These are phyloP conservation scores for Yponomeuta evonymella DNA, from an alignment of 2,888 invertebrate genomes.

Conservation along the genomic window DNA sequence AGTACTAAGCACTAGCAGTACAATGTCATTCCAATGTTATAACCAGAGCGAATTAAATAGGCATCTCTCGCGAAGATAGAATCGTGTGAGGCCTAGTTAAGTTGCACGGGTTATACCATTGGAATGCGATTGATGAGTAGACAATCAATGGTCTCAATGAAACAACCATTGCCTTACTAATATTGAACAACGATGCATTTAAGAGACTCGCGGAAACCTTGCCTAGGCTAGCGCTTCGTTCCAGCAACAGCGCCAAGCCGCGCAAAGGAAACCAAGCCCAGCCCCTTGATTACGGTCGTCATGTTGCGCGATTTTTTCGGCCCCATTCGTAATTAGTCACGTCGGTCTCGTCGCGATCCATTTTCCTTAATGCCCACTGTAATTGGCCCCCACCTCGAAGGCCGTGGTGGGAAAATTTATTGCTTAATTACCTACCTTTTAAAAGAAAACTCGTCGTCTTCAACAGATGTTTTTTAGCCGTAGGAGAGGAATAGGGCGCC, in stretches of 20 bases:
- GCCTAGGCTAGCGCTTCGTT: not conserved
- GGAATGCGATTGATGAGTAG: too few relatives aligned
- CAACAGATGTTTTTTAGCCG: conserved; percentile 75
- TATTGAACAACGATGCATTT: too few relatives aligned
- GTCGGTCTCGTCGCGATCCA: conserved; percentile 57
- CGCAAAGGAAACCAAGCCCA: conserved; percentile 48
- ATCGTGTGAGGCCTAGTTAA: too few relatives aligned
- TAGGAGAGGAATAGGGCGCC: conserved; percentile 16
- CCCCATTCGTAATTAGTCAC: conserved; percentile 70
- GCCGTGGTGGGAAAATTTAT: conserved; percentile 68
- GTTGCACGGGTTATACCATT: too few relatives aligned
- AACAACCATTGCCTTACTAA: too few relatives aligned
- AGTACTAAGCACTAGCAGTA: too few relatives aligned
- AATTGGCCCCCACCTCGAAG: conserved; percentile 70
- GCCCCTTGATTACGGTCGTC: conserved; percentile 75
- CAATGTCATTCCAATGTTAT: too few relatives aligned
- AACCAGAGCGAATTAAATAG: too few relatives aligned
- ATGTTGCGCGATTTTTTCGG: conserved; percentile 72
- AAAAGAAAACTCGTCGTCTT: conserved; percentile 65
- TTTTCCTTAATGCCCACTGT: conserved; percentile 66
- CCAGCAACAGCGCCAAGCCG: not conserved
- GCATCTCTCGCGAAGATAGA: too few relatives aligned
- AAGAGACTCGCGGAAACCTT: not conserved
- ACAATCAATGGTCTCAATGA: too few relatives aligned
- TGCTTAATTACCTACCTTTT: conserved; percentile 70